A percentile compares a stretch with the other conserved stretches of the same genome.
phyloP scores from a whole-genome alignment of 2,113 vertebrate species.

The Dolichotis patagonum region DNA sequence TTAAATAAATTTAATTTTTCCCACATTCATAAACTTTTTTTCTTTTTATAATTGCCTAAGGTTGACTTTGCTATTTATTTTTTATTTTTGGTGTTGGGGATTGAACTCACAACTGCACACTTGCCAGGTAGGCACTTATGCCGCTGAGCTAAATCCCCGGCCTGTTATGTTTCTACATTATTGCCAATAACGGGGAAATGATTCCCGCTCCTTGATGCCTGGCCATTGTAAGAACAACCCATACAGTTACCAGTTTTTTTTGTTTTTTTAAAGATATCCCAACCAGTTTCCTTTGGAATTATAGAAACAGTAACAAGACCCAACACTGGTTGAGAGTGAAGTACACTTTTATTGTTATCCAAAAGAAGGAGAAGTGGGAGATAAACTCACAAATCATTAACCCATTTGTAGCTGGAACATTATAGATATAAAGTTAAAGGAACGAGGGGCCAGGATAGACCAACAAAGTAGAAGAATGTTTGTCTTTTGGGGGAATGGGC shows the following conservation, averaged over 20 bases:
- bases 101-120: no score
- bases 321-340: background rate
- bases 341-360: background rate
- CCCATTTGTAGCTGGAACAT: background rate
- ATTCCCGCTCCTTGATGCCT: background rate
- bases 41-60: background rate
- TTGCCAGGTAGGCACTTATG: no score
- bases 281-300: background rate
- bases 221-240: background rate
- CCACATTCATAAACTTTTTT: background rate
- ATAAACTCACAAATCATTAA: background rate
- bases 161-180: background rate
- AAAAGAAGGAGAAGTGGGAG: background rate
- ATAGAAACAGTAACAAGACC: background rate
- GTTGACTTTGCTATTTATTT: background rate
- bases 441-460: background rate
- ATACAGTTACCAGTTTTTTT: background rate
- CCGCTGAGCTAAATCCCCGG: no score
- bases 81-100: no score
- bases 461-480: background rate
- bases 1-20: background rate
- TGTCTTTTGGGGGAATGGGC: background rate
- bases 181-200: background rate
- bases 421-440: background rate
- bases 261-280: background rate